These are phyloP conservation scores for Nineta flava DNA, from an alignment of 2,888 invertebrate genomes.

Conservation along the genomic window DNA sequence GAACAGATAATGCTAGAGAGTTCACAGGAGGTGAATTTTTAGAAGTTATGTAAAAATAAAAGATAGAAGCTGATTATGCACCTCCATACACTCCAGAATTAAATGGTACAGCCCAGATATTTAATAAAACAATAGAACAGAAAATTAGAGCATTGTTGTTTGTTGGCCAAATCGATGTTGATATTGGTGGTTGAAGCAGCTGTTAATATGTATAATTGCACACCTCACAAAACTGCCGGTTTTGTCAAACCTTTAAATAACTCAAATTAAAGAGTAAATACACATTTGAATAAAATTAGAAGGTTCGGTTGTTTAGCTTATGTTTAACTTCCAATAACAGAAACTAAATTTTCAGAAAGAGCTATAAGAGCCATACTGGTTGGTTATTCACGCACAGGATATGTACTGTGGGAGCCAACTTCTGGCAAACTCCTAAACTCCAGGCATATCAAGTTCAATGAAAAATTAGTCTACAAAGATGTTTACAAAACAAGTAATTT, in stretches of 20 bases:
- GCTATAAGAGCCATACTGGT: no score
- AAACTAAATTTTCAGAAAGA: no score
- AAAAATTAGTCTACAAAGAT: no score
- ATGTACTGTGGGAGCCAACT: no score
- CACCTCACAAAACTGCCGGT: constrained; percentile 10
- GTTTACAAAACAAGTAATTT: no score
- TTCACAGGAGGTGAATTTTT: constrained; percentile 12
- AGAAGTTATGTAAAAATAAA: constrained; percentile 12
- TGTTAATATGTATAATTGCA: constrained; percentile 13
- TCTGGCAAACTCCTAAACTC: no score
- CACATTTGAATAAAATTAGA: no score
- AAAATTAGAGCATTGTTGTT: constrained; percentile 10
- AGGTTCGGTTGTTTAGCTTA: no score
- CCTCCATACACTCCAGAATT: constrained; percentile 11
- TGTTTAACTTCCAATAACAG: no score
- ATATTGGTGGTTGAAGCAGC: constrained; percentile 12
- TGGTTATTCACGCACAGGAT: no score
- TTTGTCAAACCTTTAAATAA: constrained; percentile 9
- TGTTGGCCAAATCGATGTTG: constrained; percentile 13
- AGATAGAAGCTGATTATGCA: constrained; percentile 1
- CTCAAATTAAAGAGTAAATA: constrained; percentile 9
- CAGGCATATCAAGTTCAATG: no score
- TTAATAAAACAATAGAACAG: constrained; percentile 11
- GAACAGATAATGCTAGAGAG: constrained; percentile 14
- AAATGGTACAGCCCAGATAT: constrained; percentile 13